Base-by-base conservation (phyloP, 1,140 invertebrate species). In the Mamestra configurata region DNA sequence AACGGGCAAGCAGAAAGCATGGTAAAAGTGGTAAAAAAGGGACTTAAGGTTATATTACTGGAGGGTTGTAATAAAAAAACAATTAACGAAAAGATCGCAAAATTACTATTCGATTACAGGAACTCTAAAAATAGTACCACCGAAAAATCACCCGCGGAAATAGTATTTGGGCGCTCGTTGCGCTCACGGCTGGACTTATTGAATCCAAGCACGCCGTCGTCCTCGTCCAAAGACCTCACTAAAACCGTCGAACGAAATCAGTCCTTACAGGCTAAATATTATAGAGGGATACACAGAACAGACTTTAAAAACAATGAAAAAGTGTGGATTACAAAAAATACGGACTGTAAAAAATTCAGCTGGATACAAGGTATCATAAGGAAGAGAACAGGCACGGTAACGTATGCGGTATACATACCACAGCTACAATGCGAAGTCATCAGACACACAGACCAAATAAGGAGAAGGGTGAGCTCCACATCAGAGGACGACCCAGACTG, bases 191-290 rank as follows among this genome's bases (percentile, higher is more conserved):
- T 84, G 18, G 82, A 84, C 40, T 61, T 81, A 24, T 31, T 84
- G 51, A 68, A 79, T 10, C 70, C 64, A 10, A 40, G 15, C 46
- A 27, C 43, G 5, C 53, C 76, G 18, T 8, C 75, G 31, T 53
- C 82, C 13, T 71, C 77, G 49, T 75, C 77, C 77, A 77, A 72
- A 46, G 79, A 79, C 40, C 79, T 84, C 0, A 61, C 51, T 18
- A 37, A 43, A 71, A 76, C 51, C 59, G 77, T 83, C 43, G 72
- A 31, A 64, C 61, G 22, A 11, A 79, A 83, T 20, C 79, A 83
- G 82, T 83, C 35, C 66, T 83, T 68, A 57, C 82, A 83, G 77
- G 79, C 71, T 81, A 79, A 81, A 81, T 55, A 81, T 37, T 79
- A 78, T 20, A 66, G 57, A 46, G 76, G 82, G n/a, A 78, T 22